A percentile compares a stretch with the other conserved stretches of the same genome.
phyloP scores from a whole-genome alignment of 2,888 invertebrate species.

The Nipponacmea schrenckii region DNA sequence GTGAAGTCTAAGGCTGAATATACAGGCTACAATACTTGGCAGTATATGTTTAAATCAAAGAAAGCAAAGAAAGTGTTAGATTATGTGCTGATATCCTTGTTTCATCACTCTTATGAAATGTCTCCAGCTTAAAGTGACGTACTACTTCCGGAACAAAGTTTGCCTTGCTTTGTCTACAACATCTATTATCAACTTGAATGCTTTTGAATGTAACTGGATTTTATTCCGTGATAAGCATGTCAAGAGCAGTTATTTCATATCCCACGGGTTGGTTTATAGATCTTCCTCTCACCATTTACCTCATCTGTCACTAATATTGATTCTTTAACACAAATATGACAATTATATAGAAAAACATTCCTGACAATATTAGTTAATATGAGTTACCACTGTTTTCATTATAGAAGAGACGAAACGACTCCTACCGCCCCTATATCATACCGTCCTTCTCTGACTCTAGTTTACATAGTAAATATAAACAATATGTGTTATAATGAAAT shows the following conservation, averaged over 20 bases:
- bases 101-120: too few relatives aligned
- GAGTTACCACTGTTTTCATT: conserved; percentile 5
- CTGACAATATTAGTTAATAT: conserved; percentile 3
- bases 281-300: background rate
- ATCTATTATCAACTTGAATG: too few relatives aligned
- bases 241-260: background rate
- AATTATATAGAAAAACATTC: conserved; percentile 7
- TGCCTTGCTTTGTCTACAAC: too few relatives aligned
- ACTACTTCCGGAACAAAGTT: too few relatives aligned
- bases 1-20: too few relatives aligned
- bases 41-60: too few relatives aligned
- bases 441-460: background rate
- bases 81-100: too few relatives aligned
- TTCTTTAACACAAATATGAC: conserved; percentile 5
- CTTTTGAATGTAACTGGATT: too few relatives aligned
- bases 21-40: too few relatives aligned
- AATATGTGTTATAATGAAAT: conserved; percentile 20
- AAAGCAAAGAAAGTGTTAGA: too few relatives aligned
- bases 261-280: conserved; percentile 4
- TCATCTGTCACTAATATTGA: background rate
- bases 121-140: too few relatives aligned
- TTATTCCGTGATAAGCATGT: too few relatives aligned
- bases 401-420: conserved; percentile 5
- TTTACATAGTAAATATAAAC: conserved; percentile 7
- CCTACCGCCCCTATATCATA: background rate